Percentiles rank a stretch among this genome's conserved stretches.
These are phyloP conservation scores for Pseudorasbora parva DNA, from an alignment of 2,113 vertebrate genomes.

Conservation along the genomic window DNA sequence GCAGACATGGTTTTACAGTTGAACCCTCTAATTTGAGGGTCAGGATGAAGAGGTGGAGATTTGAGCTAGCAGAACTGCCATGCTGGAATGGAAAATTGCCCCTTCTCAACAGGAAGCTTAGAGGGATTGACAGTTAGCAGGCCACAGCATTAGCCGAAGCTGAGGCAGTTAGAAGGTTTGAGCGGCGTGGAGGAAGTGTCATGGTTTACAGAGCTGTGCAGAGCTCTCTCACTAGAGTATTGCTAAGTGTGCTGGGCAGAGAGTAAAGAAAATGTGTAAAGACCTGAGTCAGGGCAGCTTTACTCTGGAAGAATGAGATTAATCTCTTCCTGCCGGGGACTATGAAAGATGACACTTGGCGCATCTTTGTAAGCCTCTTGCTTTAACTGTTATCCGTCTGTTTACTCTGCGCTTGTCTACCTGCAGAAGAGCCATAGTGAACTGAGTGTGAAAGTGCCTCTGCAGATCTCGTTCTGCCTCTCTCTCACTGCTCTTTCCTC, in stretches of 20 bases:
- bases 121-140: constrained; percentile 21
- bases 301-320: not conserved
- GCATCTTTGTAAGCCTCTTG: not conserved
- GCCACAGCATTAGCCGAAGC: not conserved
- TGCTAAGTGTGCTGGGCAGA: not conserved
- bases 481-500: constrained; percentile 50
- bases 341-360: not conserved
- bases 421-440: constrained; percentile 11
- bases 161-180: constrained; percentile 1
- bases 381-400: not conserved
- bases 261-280: constrained; percentile 9
- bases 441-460: not conserved
- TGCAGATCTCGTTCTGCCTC: constrained; percentile 22
- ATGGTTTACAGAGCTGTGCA: not conserved
- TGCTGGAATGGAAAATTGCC: not conserved
- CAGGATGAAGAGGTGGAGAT: not conserved
- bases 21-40: not conserved
- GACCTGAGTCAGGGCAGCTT: not conserved
- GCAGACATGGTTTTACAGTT: not conserved
- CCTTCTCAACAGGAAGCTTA: constrained; percentile 14
- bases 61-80: constrained; percentile 22
- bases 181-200: not conserved
- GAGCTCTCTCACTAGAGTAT: not conserved
- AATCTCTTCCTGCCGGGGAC: not conserved
- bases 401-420: not conserved